Evolutionary conservation across 2,888 invertebrate genomes (phyloP), one percentile per base, ranked within the genome.

Genomic region (Chydorus sphaericus): DNA sequence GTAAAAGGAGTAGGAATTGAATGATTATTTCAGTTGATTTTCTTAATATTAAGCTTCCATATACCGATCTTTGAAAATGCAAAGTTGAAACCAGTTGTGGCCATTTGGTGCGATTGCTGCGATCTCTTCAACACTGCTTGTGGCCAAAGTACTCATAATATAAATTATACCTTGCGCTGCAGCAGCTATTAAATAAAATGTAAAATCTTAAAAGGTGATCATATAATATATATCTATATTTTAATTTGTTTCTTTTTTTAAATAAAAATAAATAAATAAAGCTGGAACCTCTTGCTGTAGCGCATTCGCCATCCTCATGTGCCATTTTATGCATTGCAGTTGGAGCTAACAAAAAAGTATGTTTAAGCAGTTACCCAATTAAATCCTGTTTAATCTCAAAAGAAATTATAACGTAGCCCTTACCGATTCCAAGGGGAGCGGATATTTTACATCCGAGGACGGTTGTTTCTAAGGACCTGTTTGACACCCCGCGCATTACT

Each of bases 291-390:
- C 72, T 79, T 2, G 79, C 88, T 68, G 80, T 88, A 50, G 83
- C 91, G 59, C 81, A 71, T 73, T 93, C 93, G 7, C 93, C 93
- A 20, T 88, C 84, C 0, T 83, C 80, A 72, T 91, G 87, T 0
- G 91, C 91, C 85, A 93, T 82, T 64, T 78, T 77, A 69, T 92
- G 91, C 86, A 91, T 88, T 0, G 91, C 92, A 2, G 89, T 83
- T 0, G 93, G 91, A 1, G 91, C 81, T 58, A 92, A n/a, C 10
- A 39, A 20, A n/a, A n/a, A n/a, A n/a, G n/a, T n/a, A n/a, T n/a
- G n/a, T n/a, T n/a, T n/a, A n/a, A n/a, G n/a, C n/a, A n/a, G n/a
- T n/a, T n/a, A n/a, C n/a, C n/a, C n/a, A n/a, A n/a, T n/a, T n/a
- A n/a, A n/a, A n/a, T n/a, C n/a, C n/a, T n/a, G n/a, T n/a, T n/a